Evolutionary conservation across 2,797 vertebrate genomes (phyloP), one percentile per base, ranked within the genome.

Genomic region (Chelidonichthys spinosus): DNA sequence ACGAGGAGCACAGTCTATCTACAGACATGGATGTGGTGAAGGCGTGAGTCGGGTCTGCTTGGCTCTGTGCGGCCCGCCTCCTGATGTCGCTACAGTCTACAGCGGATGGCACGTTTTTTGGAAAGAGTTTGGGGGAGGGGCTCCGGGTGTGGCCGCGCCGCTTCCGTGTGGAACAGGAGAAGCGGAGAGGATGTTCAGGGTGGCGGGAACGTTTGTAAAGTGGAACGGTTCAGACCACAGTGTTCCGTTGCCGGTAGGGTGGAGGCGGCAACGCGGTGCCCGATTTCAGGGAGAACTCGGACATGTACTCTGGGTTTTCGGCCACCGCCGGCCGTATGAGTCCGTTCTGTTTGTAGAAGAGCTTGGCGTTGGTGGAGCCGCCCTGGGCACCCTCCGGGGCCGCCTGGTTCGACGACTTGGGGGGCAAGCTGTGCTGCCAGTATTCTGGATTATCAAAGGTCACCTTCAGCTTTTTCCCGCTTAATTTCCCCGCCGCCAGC

Each of bases 371-470:
- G 75, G 89, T 73, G 65, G 92, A 88, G 84, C 96, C 97, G 79
- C 96, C 96, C 84, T 96, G 96, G 80, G 96, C 93, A 69, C 95
- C 96, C 76, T 98, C 97, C 1, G 73, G 85, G 17, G 54, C 81
- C 55, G 92, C 93, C 49, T 96, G 94, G 83, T 90, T 94, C 69
- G 96, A 95, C 54, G 96, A 93, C 69, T 96, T 95, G 1, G 96
- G 96, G 0, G 97, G 97, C 92, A 98, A 94, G 92, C 97, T 98
- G 94, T 99, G 97, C 89, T 98, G 97, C 97, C 97, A 98, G 94
- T 98, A 99, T 85, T 99, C 97, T 17, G 98, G 98, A 95, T 99
- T 99, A 95, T 99, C 97, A 89, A 99, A 98, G 72, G 96, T 97
- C 89, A 97, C 98, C 95, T 96, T 97, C 90, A 97, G 94, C 94